Evolutionary conservation across 1,140 invertebrate species (phyloP).

Genomic region (Drosophila auraria): DNA sequence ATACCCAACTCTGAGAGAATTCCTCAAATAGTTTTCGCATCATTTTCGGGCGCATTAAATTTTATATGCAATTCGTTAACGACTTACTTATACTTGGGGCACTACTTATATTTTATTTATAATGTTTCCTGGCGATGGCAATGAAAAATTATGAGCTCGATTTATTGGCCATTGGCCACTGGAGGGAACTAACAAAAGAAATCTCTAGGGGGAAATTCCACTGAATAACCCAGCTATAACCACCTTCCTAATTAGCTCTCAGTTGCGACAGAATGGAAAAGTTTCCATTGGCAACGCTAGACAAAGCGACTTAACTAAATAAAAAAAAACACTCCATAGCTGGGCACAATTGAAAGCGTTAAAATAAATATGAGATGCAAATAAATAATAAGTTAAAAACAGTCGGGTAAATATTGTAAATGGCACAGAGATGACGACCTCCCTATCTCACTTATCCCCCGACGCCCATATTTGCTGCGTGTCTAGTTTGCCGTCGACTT

Average conservation of each 20-base stretch:
- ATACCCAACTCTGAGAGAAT: conserved; percentile 54
- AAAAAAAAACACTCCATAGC: conserved; percentile 48
- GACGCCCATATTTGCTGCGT: conserved; percentile 47
- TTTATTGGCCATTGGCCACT: conserved; percentile 61
- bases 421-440: conserved; percentile 42
- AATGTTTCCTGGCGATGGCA: conserved; percentile 62
- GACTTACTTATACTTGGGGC: conserved; percentile 61
- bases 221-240: conserved; percentile 7
- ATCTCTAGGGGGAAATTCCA: conserved; percentile 37
- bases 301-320: conserved; percentile 70
- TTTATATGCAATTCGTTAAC: conserved; percentile 75
- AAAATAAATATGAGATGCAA: conserved; percentile 67
- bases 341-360: conserved; percentile 62
- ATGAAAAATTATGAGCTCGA: conserved; percentile 76
- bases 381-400: conserved; percentile 70
- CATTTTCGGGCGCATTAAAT: conserved; percentile 80
- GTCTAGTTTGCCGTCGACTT: conserved; percentile 69
- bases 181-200: conserved; percentile 60
- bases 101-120: conserved; percentile 78
- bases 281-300: conserved; percentile 58
- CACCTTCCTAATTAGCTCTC: conserved; percentile 11
- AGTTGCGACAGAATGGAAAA: conserved; percentile 48
- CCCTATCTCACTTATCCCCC: conserved; percentile 15
- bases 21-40: conserved; percentile 77
- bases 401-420: conserved; percentile 61